phyloP scores from a whole-genome alignment of 2,797 vertebrate species.

The Pteronotus mesoamericanus region DNA sequence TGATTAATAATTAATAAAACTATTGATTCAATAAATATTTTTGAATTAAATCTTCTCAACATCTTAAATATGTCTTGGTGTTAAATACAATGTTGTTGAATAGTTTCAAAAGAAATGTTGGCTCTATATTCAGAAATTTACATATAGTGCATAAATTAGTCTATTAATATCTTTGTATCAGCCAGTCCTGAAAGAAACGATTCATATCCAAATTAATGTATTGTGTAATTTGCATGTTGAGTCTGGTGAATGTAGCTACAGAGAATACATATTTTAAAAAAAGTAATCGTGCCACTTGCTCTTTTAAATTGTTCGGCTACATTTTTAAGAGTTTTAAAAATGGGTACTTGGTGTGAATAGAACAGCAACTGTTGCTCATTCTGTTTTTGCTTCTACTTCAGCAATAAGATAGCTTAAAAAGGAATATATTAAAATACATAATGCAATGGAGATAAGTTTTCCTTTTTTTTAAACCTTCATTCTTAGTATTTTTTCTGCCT shows the following conservation, averaged over 20 bases:
- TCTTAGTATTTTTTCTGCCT: constrained; percentile 19
- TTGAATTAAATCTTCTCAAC: background rate
- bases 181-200: constrained; percentile 30
- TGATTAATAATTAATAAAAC: constrained; percentile 42
- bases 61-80: background rate
- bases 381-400: constrained; percentile 36
- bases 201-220: background rate
- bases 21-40: background rate
- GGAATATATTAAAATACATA: constrained; percentile 59
- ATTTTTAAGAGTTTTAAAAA: constrained; percentile 64
- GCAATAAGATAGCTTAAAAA: constrained; percentile 25
- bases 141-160: constrained; percentile 19
- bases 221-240: constrained; percentile 33
- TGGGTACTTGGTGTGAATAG: constrained; percentile 25
- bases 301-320: constrained; percentile 57
- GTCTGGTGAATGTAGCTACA: constrained; percentile 16
- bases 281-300: constrained; percentile 39
- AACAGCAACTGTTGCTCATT: constrained; percentile 67
- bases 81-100: constrained; percentile 11
- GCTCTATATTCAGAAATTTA: constrained; percentile 15
- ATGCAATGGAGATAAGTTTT: background rate
- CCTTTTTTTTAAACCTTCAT: background rate
- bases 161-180: constrained; percentile 26
- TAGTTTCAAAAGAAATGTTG: constrained; percentile 22
- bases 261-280: background rate